phyloP scores from a whole-genome alignment of 2,888 invertebrate genomes.

The Cyrtodaria siliqua region DNA sequence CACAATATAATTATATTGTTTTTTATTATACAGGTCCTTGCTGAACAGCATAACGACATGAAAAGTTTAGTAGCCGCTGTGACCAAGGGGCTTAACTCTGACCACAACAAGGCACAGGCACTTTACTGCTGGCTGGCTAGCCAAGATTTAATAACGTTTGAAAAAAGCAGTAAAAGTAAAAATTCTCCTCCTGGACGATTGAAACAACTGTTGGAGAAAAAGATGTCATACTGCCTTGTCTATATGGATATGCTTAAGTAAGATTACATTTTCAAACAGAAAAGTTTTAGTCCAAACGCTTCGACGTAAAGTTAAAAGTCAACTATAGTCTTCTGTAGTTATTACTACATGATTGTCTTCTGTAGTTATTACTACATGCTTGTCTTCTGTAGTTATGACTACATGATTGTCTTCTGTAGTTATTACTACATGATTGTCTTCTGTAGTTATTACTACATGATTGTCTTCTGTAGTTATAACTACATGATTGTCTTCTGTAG shows the following conservation, averaged over 20 bases:
- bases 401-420: too few relatives aligned
- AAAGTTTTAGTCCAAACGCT: too few relatives aligned
- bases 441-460: too few relatives aligned
- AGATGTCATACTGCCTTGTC: constrained; percentile 63
- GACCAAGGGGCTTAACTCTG: constrained; percentile 70
- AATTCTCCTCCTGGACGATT: constrained; percentile 69
- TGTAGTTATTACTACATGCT: too few relatives aligned
- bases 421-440: too few relatives aligned
- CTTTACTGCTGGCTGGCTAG: constrained; percentile 77
- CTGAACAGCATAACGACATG: constrained; percentile 72
- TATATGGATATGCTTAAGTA: constrained; percentile 78
- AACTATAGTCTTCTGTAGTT: too few relatives aligned
- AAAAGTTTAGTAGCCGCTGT: constrained; percentile 74
- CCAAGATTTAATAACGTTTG: constrained; percentile 67
- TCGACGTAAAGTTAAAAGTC: too few relatives aligned
- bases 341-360: too few relatives aligned
- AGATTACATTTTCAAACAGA: constrained; percentile 20
- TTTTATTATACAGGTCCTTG: constrained; percentile 76
- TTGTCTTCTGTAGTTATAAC: too few relatives aligned
- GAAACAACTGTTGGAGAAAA: constrained; percentile 70
- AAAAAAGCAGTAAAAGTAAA: constrained; percentile 61
- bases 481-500: too few relatives aligned
- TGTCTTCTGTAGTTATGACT: too few relatives aligned
- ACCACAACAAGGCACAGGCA: constrained; percentile 73
- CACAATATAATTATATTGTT: too few relatives aligned